Percentiles rank a stretch among this genome's conserved stretches.
Conservation (phyloP, 2,888 invertebrate genomes). For the Helicoverpa assulta region DNA sequence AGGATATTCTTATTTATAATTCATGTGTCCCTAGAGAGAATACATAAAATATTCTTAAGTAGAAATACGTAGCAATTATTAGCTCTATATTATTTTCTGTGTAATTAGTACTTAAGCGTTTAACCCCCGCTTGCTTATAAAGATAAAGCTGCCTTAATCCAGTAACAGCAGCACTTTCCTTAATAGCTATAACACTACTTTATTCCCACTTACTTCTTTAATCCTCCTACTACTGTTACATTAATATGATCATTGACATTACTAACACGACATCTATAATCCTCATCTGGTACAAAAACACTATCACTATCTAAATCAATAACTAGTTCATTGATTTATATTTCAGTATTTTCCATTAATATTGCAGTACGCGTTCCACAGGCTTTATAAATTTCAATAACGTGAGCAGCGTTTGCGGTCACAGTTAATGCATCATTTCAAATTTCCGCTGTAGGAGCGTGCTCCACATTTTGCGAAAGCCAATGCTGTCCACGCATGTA, state of each 20-base stretch:
- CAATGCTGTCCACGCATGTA: constrained; percentile 10
- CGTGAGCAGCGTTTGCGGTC: constrained; percentile 20
- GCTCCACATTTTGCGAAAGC: constrained; percentile 21
- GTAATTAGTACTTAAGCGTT: constrained; percentile 7
- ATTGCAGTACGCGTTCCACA: not conserved
- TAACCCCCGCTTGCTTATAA: constrained; percentile 9
- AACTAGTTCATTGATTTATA: constrained; percentile 5
- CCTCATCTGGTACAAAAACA: not conserved
- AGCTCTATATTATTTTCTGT: not conserved
- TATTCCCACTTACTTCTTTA: constrained; percentile 19
- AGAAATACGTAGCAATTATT: not conserved
- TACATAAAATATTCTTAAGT: not conserved
- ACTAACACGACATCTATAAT: not conserved
- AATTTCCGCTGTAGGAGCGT: constrained; percentile 34
- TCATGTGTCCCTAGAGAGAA: not conserved
- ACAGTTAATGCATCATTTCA: constrained; percentile 45
- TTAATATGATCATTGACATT: constrained; percentile 5
- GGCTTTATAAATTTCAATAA: constrained; percentile 24
- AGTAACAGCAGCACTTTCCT: constrained; percentile 16
- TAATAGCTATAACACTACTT: constrained; percentile 25
- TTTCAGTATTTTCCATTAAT: constrained; percentile 5
- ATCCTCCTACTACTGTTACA: constrained; percentile 8
- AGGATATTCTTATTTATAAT: not conserved
- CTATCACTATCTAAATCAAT: constrained; percentile 5
- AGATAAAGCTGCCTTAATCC: constrained; percentile 14